Evolutionary conservation across 2,888 invertebrate species (phyloP), one percentile per base, ranked within the genome.

Genomic region (Pollenia angustigena): DNA sequence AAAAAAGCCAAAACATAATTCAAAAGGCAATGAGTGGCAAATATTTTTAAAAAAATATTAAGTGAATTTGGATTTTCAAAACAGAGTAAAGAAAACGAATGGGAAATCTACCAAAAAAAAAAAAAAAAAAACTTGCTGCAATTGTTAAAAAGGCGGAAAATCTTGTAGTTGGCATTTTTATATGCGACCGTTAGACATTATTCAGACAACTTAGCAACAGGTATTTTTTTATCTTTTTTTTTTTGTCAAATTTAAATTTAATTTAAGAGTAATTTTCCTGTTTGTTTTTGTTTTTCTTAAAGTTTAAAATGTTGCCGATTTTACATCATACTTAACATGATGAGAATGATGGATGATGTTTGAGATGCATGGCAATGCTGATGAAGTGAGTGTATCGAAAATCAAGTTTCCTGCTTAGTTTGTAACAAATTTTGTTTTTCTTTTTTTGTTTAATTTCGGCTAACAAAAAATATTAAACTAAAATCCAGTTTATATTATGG

Each of bases 401-500:
- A 76, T 71, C 81, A 58, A 66, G 75, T 81, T 81, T 76, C 40
- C 44, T 58, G 66, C 52, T 72, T 69, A 4, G 16, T 40, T 68
- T 78, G 68, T 52, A 72, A 58, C 58, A 72, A 60, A 64, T 58
- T 18, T 64, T 58, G 69, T 64, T 14, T 56, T 32, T 10, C 72
- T 66, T 60, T 16, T 46, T 68, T 69, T 18, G 18, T 58, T 32
- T 40, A n/a, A 32, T 54, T 71, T 71, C 58, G 64, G 23, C 52
- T 60, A 72, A 44, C 66, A 60, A 78, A 56, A 72, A 74, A 79
- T n/a, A 32, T 50, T 75, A 8, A 68, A 50, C 58, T 3, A 76
- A 87, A 84, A 84, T 87, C 84, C 87, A 87, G 84, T 87, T 87
- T 81, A 78, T 44, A 74, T 81, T 81, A 84, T 84, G 83, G 83